Conservation (phyloP, 2,797 vertebrate genomes). For the Sebastes goodei region DNA sequence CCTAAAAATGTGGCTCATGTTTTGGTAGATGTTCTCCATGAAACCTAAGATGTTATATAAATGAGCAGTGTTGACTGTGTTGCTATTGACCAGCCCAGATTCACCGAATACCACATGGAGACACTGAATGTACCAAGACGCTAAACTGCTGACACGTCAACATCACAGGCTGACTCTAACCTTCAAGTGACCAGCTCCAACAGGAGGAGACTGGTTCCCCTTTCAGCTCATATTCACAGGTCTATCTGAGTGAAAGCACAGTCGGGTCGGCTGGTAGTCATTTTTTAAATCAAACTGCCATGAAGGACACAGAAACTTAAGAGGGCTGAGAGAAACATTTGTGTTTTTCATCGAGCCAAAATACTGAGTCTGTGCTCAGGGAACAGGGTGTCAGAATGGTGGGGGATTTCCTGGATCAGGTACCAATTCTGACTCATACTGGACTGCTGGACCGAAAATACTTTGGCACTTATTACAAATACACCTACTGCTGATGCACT, state of each 20-base stretch:
- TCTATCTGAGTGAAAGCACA: neutral
- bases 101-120: conserved; percentile 48
- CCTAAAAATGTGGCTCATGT: neutral
- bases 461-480: neutral
- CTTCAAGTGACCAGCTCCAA: conserved; percentile 58
- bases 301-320: neutral
- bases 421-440: neutral
- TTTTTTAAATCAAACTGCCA: neutral
- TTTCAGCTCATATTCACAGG: conserved; percentile 39
- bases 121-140: conserved; percentile 48
- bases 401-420: neutral
- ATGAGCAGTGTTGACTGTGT: neutral
- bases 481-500: neutral
- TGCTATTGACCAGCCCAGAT: conserved; percentile 26
- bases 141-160: conserved; percentile 59
- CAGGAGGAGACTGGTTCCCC: conserved; percentile 22
- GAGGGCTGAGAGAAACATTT: neutral
- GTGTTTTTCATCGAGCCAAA: neutral
- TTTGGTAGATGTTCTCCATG: neutral
- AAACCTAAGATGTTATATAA: neutral
- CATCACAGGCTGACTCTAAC: conserved; percentile 44
- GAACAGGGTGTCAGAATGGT: neutral
- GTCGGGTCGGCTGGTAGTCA: neutral
- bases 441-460: neutral
- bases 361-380: neutral